Conservation (phyloP, 2,113 vertebrate genomes). For the Hydrochoerus hydrochaeris region DNA sequence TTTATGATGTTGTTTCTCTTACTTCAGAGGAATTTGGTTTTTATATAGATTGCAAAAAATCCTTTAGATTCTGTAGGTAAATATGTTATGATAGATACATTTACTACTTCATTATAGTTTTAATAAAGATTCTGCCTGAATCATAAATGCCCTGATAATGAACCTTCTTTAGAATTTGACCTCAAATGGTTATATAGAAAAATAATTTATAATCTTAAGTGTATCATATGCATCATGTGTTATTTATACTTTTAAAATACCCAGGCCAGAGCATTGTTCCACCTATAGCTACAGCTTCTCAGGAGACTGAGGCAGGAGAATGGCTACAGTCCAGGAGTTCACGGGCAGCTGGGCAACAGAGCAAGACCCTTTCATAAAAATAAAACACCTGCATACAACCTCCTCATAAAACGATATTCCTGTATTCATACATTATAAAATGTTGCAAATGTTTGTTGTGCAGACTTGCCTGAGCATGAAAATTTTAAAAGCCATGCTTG, state of each 20-base stretch:
- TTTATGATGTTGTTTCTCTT: constrained; percentile 38
- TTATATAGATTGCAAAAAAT: not conserved
- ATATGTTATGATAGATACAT: not conserved
- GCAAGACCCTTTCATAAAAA: not conserved
- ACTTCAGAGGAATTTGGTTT: constrained; percentile 56
- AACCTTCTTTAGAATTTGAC: not conserved
- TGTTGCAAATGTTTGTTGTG: not conserved
- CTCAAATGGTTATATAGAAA: not conserved
- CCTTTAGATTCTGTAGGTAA: not conserved
- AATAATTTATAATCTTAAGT: not conserved
- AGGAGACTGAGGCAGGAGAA: not conserved
- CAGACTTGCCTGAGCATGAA: not conserved
- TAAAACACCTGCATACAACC: not conserved
- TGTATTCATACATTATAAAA: not conserved
- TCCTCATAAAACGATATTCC: not conserved
- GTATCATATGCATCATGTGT: not conserved
- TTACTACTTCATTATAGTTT: not conserved
- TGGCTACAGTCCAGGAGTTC: not conserved
- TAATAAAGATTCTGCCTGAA: not conserved
- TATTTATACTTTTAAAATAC: not conserved
- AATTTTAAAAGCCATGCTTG: not conserved
- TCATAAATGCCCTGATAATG: not conserved
- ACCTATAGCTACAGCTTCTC: not conserved
- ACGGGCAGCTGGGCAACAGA: not conserved
- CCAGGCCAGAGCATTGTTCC: not conserved